Conservation (phyloP, 2,888 invertebrate species). For the Anthrax anthrax region DNA sequence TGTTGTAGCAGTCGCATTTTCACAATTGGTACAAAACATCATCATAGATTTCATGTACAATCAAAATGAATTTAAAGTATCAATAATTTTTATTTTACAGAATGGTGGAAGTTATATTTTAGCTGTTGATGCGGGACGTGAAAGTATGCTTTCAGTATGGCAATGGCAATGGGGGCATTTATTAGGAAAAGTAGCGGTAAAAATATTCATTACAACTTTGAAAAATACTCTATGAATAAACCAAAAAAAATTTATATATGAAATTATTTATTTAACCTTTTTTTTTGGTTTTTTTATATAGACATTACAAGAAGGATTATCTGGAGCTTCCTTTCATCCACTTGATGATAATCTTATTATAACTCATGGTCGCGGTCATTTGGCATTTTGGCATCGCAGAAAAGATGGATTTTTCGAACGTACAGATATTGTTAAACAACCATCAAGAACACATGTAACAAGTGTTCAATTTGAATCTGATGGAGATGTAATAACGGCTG, state of each 20-base stretch:
- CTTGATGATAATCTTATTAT: conserved; percentile 81
- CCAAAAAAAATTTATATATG: neutral
- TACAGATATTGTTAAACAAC: conserved; percentile 80
- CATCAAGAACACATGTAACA: conserved; percentile 70
- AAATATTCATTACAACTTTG: conserved; percentile 26
- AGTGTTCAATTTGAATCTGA: conserved; percentile 82
- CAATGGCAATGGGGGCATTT: conserved; percentile 90
- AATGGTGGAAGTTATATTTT: conserved; percentile 82
- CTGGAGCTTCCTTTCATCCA: conserved; percentile 82
- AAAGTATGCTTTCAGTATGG: conserved; percentile 86
- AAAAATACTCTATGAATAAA: no score
- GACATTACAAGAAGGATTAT: conserved; percentile 79
- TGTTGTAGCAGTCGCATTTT: conserved; percentile 78
- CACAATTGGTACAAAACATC: conserved; percentile 51
- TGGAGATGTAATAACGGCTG: conserved; percentile 84
- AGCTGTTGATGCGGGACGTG: conserved; percentile 77
- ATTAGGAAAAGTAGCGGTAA: conserved; percentile 86
- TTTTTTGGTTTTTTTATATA: conserved; percentile 28
- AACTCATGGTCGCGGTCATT: conserved; percentile 79
- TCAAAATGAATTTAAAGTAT: neutral
- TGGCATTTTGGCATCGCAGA: conserved; percentile 84
- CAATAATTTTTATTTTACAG: conserved; percentile 36
- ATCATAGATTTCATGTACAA: no score
- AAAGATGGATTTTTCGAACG: conserved; percentile 84
- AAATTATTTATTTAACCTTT: neutral